These are phyloP conservation scores for Atopsyche davidsoni DNA, from an alignment of 1,140 invertebrate genomes.

Conservation along the genomic window DNA sequence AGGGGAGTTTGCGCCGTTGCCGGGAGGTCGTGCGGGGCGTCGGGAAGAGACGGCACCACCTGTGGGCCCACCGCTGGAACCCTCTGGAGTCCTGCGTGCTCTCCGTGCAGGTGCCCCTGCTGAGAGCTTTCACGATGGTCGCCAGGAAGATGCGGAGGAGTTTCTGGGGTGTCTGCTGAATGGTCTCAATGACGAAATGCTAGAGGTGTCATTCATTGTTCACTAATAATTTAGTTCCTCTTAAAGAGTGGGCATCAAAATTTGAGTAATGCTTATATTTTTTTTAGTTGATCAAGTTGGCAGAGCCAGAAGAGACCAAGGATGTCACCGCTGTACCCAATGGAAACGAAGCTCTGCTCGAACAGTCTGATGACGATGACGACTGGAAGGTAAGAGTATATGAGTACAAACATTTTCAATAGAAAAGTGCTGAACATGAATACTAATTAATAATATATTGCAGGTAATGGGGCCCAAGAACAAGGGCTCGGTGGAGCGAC, in stretches of 20 bases:
- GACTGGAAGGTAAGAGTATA: constrained; percentile 64
- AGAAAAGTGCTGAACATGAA: too few species aligned
- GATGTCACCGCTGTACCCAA: constrained; percentile 36
- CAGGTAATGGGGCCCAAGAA: constrained; percentile 81
- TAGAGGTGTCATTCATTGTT: too few species aligned
- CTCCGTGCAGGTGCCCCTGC: constrained; percentile 53
- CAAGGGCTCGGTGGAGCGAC: constrained; percentile 76
- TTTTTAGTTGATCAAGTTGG: constrained; percentile 61
- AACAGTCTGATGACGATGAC: constrained; percentile 55
- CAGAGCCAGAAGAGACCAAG: constrained; percentile 48
- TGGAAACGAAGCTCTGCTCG: constrained; percentile 15
- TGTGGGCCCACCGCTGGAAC: constrained; percentile 67
- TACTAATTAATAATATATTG: constrained; percentile 8
- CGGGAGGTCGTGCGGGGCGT: constrained; percentile 45
- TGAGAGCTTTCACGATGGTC: constrained; percentile 57
- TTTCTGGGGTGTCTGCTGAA: constrained; percentile 89
- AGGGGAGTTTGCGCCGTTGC: constrained; percentile 60
- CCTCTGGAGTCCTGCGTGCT: constrained; percentile 70
- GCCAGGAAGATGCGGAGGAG: constrained; percentile 93
- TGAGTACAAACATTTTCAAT: too few species aligned
- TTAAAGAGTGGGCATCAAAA: neutral
- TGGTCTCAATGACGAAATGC: constrained; percentile 93
- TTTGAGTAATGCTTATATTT: constrained; percentile 32
- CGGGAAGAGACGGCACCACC: constrained; percentile 44
- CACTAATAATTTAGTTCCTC: neutral